These are phyloP conservation scores for Coenonympha glycerion DNA, from an alignment of 2,888 invertebrate genomes.

Conservation along the genomic window DNA sequence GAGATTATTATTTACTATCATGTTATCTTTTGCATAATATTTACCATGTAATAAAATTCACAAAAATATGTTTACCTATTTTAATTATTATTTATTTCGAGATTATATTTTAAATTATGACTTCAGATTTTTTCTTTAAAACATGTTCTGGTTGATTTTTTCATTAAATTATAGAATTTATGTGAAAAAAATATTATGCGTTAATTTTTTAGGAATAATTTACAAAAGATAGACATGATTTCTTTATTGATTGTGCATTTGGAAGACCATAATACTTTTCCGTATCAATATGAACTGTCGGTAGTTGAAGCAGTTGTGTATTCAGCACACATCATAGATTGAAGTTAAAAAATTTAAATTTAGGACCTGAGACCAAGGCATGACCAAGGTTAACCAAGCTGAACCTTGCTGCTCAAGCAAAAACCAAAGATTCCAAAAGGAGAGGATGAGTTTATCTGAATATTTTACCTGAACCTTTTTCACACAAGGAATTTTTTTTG, in stretches of 20 bases:
- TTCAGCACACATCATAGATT: not conserved
- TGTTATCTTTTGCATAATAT: slow-evolving; percentile 15
- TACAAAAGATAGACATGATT: slow-evolving; percentile 11
- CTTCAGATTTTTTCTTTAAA: not conserved
- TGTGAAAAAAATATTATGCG: not conserved
- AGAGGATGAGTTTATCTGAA: no score
- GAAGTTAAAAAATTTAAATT: not conserved
- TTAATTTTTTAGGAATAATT: no score
- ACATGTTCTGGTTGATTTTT: not conserved
- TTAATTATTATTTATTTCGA: no score
- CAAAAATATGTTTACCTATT: no score
- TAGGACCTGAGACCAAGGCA: no score
- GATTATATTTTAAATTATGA: not conserved
- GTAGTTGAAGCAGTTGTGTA: not conserved
- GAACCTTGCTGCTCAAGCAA: no score
- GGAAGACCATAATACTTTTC: slow-evolving; percentile 10
- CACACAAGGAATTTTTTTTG: no score
- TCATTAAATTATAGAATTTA: no score
- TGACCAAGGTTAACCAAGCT: no score
- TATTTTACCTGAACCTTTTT: no score
- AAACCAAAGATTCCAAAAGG: no score
- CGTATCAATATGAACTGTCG: slow-evolving; percentile 3
- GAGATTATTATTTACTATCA: slow-evolving; percentile 6
- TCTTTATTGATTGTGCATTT: not conserved
- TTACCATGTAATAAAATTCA: not conserved